These are phyloP conservation scores for Enteromius paludinosus DNA, from an alignment of 2,797 vertebrate species.

Conservation along the genomic window DNA sequence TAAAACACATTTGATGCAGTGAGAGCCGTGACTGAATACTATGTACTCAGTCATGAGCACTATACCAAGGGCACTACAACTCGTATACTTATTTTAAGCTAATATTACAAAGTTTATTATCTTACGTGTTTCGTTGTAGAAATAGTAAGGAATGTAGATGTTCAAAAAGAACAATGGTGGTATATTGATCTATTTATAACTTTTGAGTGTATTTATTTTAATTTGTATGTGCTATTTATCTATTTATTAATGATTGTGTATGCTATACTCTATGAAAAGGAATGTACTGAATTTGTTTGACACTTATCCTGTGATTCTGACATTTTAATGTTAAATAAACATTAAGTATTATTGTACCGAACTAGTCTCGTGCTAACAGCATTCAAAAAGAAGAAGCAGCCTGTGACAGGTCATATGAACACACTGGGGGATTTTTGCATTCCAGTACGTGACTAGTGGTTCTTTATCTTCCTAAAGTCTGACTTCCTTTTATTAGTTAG, in stretches of 20 bases:
- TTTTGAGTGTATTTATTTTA: not conserved
- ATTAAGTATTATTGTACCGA: not conserved
- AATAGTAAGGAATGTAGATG: conserved; percentile 4
- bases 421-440: conserved; percentile 13
- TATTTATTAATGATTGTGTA: conserved; percentile 29
- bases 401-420: conserved; percentile 12
- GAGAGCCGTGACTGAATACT: conserved; percentile 16
- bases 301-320: conserved; percentile 26
- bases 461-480: not conserved
- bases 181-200: conserved; percentile 12
- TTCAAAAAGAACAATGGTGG: conserved; percentile 6
- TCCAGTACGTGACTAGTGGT: not conserved
- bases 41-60: conserved; percentile 31
- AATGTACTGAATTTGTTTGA: conserved; percentile 7
- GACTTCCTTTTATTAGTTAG: conserved; percentile 33
- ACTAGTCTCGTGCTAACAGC: not conserved
- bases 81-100: conserved; percentile 12
- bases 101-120: not conserved
- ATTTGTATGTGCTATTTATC: conserved; percentile 19
- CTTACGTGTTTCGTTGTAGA: conserved; percentile 32
- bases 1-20: conserved; percentile 14
- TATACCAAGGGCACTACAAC: conserved; percentile 34
- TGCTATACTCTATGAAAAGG: not conserved
- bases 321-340: conserved; percentile 6
- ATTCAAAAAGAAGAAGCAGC: not conserved